Evolutionary conservation across 37 sponge, comb jelly and placozoan species (phyloP).

Genomic region (Haliclona indistincta): DNA sequence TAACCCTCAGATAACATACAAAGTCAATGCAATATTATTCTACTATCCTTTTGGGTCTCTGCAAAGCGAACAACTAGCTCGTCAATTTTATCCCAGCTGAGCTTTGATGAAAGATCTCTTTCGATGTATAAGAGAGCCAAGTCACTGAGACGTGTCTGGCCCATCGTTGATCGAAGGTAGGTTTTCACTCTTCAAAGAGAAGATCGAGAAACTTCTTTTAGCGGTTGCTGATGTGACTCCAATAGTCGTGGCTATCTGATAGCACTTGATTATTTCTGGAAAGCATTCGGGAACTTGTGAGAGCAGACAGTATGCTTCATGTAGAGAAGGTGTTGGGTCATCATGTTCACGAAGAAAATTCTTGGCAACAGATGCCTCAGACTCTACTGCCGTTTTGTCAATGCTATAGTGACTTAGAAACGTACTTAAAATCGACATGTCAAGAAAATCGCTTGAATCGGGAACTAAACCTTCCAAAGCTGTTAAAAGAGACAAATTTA

Average conservation of each 20-base stretch:
- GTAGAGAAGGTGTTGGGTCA: background rate
- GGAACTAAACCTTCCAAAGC: conserved; percentile 19
- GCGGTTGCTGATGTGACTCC: conserved; percentile 13
- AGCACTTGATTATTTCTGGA: background rate
- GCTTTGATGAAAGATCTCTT: conserved; percentile 4
- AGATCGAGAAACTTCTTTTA: conserved; percentile 7
- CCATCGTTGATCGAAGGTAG: conserved; percentile 10
- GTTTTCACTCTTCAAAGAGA: conserved; percentile 9
- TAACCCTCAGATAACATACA: background rate
- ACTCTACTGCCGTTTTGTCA: background rate
- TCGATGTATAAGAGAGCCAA: conserved; percentile 8
- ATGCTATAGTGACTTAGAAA: conserved; percentile 19
- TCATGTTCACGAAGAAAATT: conserved; percentile 4
- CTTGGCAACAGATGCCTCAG: conserved; percentile 14
- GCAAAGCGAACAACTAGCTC: background rate
- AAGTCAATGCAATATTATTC: background rate
- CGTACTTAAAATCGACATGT: background rate
- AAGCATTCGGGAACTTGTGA: background rate
- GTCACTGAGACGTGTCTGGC: background rate
- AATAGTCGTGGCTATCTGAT: conserved; percentile 14
- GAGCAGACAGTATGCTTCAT: background rate
- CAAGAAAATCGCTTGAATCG: conserved; percentile 2
- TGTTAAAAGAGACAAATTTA: conserved; percentile 8
- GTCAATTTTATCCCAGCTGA: conserved; percentile 10
- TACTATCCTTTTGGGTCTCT: background rate